Conservation (phyloP, 2,797 vertebrate species). For the Rhinogobio ventralis region DNA sequence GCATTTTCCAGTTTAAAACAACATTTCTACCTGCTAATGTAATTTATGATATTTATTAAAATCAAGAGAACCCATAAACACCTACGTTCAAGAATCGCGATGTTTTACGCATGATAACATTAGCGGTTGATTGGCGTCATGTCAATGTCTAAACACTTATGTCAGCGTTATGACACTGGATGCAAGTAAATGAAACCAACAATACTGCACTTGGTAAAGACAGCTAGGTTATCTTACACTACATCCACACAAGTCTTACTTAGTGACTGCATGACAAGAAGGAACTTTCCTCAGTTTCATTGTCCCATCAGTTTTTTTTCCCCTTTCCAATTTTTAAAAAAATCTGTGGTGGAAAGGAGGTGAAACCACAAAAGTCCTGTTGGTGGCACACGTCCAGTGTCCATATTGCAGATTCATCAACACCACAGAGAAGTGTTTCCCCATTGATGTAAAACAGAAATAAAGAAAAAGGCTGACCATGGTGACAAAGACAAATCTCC, state of each 20-base stretch:
- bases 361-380: slow-evolving; percentile 6
- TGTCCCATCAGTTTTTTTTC: slow-evolving; percentile 2
- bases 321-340: background rate
- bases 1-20: slow-evolving; percentile 32
- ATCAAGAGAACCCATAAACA: slow-evolving; percentile 28
- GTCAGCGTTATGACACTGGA: slow-evolving; percentile 35
- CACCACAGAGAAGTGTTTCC: slow-evolving; percentile 31
- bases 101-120: slow-evolving; percentile 20
- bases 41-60: slow-evolving; percentile 31
- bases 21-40: slow-evolving; percentile 43
- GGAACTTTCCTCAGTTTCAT: slow-evolving; percentile 26
- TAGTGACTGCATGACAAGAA: slow-evolving; percentile 42
- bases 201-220: slow-evolving; percentile 49
- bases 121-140: slow-evolving; percentile 16
- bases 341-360: background rate
- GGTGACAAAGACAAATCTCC: slow-evolving; percentile 23
- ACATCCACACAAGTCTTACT: slow-evolving; percentile 47
- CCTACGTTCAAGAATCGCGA: slow-evolving; percentile 22
- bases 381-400: slow-evolving; percentile 9
- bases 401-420: slow-evolving; percentile 9
- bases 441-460: slow-evolving; percentile 29
- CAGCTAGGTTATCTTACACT: slow-evolving; percentile 50
- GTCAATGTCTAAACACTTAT: slow-evolving; percentile 30
- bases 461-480: slow-evolving; percentile 33
- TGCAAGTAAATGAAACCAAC: slow-evolving; percentile 45